These are phyloP conservation scores for Picus viridis DNA, from an alignment of 2,797 vertebrate species.

Conservation along the genomic window DNA sequence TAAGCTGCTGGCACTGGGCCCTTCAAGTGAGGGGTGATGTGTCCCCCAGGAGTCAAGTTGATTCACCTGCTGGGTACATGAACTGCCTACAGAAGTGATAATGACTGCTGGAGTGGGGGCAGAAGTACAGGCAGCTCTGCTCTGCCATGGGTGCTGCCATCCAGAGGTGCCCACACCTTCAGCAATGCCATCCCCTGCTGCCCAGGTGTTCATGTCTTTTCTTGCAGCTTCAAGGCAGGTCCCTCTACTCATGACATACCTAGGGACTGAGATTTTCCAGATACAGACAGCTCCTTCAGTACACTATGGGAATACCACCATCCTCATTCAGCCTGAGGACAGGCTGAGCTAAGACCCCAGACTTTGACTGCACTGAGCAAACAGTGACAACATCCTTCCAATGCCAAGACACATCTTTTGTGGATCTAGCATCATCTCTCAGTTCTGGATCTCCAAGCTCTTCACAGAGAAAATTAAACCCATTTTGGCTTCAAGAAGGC, in stretches of 20 bases:
- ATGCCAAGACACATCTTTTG: neutral
- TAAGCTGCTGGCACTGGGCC: accelerated
- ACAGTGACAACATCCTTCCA: neutral
- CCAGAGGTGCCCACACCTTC: neutral
- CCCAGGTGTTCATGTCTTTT: neutral
- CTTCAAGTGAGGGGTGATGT: neutral
- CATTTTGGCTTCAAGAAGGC: neutral
- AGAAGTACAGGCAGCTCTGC: neutral
- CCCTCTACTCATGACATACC: no score
- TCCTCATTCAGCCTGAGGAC: neutral
- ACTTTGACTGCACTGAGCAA: neutral
- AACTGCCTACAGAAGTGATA: neutral
- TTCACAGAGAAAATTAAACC: neutral
- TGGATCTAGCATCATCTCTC: neutral
- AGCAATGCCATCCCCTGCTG: neutral
- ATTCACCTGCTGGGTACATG: accelerated
- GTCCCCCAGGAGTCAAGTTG: neutral
- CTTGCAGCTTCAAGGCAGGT: neutral
- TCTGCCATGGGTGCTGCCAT: neutral
- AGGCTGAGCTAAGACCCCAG: neutral
- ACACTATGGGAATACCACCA: neutral
- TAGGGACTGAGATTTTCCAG: neutral
- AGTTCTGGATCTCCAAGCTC: neutral
- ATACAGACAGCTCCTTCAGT: neutral
- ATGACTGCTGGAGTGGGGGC: neutral